These are phyloP conservation scores for Eurystomus glaucurus DNA, from an alignment of 2,797 vertebrate species.

Conservation along the genomic window DNA sequence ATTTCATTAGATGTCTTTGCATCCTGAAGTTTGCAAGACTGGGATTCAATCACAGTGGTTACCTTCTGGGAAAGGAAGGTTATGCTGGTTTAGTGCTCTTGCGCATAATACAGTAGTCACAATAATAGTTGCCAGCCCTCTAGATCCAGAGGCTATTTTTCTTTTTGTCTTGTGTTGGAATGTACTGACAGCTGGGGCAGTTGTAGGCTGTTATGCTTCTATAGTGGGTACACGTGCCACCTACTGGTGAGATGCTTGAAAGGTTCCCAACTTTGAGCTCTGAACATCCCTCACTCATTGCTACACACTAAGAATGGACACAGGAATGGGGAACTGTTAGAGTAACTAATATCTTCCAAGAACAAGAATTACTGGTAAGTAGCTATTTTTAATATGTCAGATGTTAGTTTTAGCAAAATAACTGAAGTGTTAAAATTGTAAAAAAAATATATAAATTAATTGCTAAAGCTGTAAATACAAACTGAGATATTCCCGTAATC, in stretches of 20 bases:
- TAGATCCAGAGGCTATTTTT: not conserved
- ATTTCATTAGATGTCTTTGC: not conserved
- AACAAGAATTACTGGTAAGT: conserved; percentile 20
- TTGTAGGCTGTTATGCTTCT: conserved; percentile 34
- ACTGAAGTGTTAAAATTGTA: not conserved
- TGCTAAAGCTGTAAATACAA: not conserved
- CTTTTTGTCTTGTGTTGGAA: not conserved
- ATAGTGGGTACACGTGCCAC: conserved; percentile 45
- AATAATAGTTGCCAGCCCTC: not conserved
- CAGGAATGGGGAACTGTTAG: not conserved
- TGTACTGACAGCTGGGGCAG: conserved; percentile 26
- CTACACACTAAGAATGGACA: conserved; percentile 13
- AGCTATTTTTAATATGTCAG: not conserved
- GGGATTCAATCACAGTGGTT: not conserved
- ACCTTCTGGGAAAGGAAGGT: not conserved
- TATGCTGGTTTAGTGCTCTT: not conserved
- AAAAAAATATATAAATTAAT: not conserved
- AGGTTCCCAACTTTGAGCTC: not conserved
- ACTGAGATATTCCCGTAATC: not conserved
- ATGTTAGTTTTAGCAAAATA: not conserved
- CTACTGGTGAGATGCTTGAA: conserved; percentile 61
- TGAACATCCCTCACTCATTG: conserved; percentile 32
- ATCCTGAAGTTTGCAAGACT: not conserved
- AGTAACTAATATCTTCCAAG: not conserved
- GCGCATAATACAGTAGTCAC: not conserved